Evolutionary conservation across 2,113 vertebrate genomes (phyloP).

Genomic region (Taxidea taxus): DNA sequence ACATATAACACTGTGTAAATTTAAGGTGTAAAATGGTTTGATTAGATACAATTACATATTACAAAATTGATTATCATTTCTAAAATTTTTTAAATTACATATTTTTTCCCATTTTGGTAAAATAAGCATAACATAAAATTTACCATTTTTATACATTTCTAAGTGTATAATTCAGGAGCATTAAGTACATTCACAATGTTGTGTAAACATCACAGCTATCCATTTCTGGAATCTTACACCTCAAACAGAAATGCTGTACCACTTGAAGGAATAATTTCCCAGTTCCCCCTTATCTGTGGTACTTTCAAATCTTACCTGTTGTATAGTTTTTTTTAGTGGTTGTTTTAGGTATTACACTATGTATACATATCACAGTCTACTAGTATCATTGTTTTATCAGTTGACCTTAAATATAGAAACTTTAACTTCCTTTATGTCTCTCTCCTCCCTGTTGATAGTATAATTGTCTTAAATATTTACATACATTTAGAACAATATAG

Average conservation of each 20-base stretch:
- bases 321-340: neutral
- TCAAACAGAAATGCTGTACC: neutral
- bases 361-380: neutral
- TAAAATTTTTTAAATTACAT: neutral
- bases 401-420: neutral
- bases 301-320: neutral
- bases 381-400: neutral
- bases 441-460: neutral
- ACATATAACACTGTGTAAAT: neutral
- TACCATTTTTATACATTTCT: neutral
- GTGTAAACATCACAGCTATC: neutral
- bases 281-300: neutral
- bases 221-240: neutral
- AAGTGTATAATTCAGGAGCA: neutral
- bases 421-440: neutral
- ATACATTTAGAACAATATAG: neutral
- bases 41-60: neutral
- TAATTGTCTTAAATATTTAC: neutral
- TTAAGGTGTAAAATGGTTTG: neutral
- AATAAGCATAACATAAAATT: neutral
- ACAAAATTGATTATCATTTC: neutral
- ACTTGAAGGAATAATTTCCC: neutral
- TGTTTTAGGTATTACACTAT: neutral
- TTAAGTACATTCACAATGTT: neutral
- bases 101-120: neutral